phyloP scores from a whole-genome alignment of 1,140 invertebrate genomes.

The Brachionus asplanchnoidis region DNA sequence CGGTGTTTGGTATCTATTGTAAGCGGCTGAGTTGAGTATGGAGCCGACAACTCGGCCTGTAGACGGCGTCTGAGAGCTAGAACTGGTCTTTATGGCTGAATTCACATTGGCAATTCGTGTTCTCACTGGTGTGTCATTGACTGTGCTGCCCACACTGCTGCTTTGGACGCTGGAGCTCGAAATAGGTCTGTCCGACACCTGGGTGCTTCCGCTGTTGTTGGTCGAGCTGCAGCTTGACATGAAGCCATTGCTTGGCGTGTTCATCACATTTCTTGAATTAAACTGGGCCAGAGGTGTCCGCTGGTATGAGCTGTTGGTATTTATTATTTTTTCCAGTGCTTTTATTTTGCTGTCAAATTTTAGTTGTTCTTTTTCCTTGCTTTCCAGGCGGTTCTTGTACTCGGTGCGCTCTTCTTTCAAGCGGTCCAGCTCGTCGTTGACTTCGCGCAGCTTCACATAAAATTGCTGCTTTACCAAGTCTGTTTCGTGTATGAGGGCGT shows the following conservation, averaged over 20 bases:
- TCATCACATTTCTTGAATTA: neutral
- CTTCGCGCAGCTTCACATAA: conserved; percentile 15
- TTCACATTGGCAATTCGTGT: neutral
- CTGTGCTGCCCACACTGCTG: neutral
- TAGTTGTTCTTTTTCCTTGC: conserved; percentile 19
- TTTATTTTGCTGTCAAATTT: conserved; percentile 37
- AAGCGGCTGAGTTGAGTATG: conserved; percentile 14
- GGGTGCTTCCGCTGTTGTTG: conserved; percentile 1
- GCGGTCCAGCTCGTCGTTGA: neutral
- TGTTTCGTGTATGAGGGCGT: conserved; percentile 38
- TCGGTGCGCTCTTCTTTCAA: neutral
- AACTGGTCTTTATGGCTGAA: neutral
- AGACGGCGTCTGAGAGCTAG: neutral
- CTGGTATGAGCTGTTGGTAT: neutral
- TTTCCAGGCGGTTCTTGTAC: neutral
- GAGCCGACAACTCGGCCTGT: neutral
- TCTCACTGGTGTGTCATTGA: neutral
- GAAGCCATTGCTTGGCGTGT: neutral
- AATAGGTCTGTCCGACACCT: neutral
- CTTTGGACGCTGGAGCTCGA: neutral
- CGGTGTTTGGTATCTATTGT: conserved; percentile 6
- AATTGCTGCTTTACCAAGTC: conserved; percentile 33
- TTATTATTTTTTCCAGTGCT: conserved; percentile 38
- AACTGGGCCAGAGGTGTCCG: neutral
- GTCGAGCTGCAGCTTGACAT: conserved; percentile 8